These are phyloP conservation scores for Tetramorium parvispinum DNA, from an alignment of 1,140 invertebrate genomes.

Conservation along the genomic window DNA sequence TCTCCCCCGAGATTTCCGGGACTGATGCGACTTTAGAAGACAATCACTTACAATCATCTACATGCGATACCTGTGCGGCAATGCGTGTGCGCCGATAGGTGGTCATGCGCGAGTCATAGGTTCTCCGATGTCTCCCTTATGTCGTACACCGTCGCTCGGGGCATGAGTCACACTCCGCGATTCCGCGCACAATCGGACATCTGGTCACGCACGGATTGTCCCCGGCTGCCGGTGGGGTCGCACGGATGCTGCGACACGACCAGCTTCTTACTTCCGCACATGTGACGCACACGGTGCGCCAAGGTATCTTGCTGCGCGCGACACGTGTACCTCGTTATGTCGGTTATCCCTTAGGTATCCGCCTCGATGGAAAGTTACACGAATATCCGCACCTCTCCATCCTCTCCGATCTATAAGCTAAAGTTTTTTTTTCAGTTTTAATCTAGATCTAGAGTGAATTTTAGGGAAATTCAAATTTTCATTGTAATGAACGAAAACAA, in stretches of 20 bases:
- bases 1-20: too few species aligned
- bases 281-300: slow-evolving; percentile 3
- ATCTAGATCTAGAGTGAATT: not conserved
- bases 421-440: not conserved
- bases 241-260: slow-evolving; percentile 39
- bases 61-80: not conserved
- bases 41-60: slow-evolving; percentile 1
- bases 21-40: not conserved
- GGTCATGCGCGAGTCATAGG: slow-evolving; percentile 12
- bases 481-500: not conserved
- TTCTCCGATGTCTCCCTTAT: slow-evolving; percentile 54
- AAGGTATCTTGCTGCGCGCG: slow-evolving; percentile 31
- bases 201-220: slow-evolving; percentile 75
- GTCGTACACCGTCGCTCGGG: slow-evolving; percentile 9
- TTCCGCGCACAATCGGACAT: slow-evolving; percentile 77
- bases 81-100: slow-evolving; percentile 9
- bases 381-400: not conserved
- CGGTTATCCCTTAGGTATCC: slow-evolving; percentile 2
- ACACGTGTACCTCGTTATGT: slow-evolving; percentile 46
- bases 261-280: slow-evolving; percentile 58
- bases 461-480: not conserved
- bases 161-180: slow-evolving; percentile 79
- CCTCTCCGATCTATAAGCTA: not conserved
- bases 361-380: slow-evolving; percentile 9
- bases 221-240: slow-evolving; percentile 44